phyloP scores from a whole-genome alignment of 1,140 invertebrate genomes.

The Mylabris phalerata region DNA sequence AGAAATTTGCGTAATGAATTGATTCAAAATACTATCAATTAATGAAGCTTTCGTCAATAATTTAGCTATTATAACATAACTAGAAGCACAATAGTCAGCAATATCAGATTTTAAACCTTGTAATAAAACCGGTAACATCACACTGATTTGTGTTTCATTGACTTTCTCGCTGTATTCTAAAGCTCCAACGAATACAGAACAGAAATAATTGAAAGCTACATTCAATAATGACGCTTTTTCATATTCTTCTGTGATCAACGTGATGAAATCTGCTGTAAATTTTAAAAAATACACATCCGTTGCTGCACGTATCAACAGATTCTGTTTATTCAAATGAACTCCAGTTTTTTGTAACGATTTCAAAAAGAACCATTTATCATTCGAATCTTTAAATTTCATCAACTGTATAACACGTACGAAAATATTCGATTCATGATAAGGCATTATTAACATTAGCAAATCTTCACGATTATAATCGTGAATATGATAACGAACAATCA shows the following conservation, averaged over 20 bases:
- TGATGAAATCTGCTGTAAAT: slow-evolving; percentile 64
- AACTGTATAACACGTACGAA: slow-evolving; percentile 80
- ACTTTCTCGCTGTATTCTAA: slow-evolving; percentile 51
- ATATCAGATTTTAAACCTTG: slow-evolving; percentile 60
- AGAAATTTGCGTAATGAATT: slow-evolving; percentile 55
- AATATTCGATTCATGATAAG: slow-evolving; percentile 85
- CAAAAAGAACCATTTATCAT: slow-evolving; percentile 74
- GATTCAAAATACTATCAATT: slow-evolving; percentile 52
- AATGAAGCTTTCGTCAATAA: slow-evolving; percentile 59
- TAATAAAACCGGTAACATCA: slow-evolving; percentile 61
- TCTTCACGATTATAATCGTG: slow-evolving; percentile 80
- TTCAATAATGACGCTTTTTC: slow-evolving; percentile 54
- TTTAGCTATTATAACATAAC: slow-evolving; percentile 67
- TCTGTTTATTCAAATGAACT: slow-evolving; percentile 58
- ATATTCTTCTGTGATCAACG: slow-evolving; percentile 58
- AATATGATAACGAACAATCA: slow-evolving; percentile 80
- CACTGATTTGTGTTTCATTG: slow-evolving; percentile 60
- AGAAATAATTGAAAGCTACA: slow-evolving; percentile 71
- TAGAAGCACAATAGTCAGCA: slow-evolving; percentile 62
- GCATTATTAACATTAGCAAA: slow-evolving; percentile 72
- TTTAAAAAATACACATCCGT: slow-evolving; percentile 63
- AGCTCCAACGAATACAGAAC: slow-evolving; percentile 61
- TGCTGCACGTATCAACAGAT: slow-evolving; percentile 65
- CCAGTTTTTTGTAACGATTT: slow-evolving; percentile 64
- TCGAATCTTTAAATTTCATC: slow-evolving; percentile 53